These are phyloP conservation scores for Fragum sueziense DNA, from an alignment of 2,888 invertebrate species.

Conservation along the genomic window DNA sequence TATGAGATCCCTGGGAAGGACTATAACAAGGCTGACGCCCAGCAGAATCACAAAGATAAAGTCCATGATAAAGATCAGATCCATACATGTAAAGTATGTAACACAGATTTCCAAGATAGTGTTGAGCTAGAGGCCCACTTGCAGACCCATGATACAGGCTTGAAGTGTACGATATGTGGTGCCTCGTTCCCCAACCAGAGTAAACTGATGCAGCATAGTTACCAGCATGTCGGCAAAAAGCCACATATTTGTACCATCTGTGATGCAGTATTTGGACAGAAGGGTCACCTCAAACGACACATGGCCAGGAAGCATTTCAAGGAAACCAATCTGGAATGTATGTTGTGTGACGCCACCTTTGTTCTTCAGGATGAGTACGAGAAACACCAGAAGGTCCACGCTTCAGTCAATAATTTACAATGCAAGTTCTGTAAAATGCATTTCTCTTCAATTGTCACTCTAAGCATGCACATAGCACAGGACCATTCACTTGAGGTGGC, in stretches of 20 bases:
- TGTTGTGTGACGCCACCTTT: slow-evolving; percentile 14
- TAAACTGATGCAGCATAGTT: slow-evolving; percentile 1
- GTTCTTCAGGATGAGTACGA: slow-evolving; percentile 12
- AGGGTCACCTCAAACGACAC: slow-evolving; percentile 16
- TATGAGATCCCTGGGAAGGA: slow-evolving; percentile 10
- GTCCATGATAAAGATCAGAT: slow-evolving; percentile 1
- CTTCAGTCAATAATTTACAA: neutral
- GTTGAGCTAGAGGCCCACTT: slow-evolving; percentile 4
- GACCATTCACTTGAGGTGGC: slow-evolving; percentile 6
- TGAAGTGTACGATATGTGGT: slow-evolving; percentile 3
- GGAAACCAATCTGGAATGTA: slow-evolving; percentile 8
- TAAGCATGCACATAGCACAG: slow-evolving; percentile 19
- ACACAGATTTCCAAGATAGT: neutral
- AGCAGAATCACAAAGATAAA: neutral
- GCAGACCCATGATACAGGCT: slow-evolving; percentile 3
- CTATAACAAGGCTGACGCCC: slow-evolving; percentile 8
- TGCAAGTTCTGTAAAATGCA: slow-evolving; percentile 15
- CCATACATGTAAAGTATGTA: slow-evolving; percentile 7
- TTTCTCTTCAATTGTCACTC: slow-evolving; percentile 10
- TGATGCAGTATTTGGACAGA: slow-evolving; percentile 22
- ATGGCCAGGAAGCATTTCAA: slow-evolving; percentile 7
- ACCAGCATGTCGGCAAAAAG: slow-evolving; percentile 8
- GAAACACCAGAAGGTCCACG: slow-evolving; percentile 14
- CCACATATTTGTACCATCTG: slow-evolving; percentile 7
- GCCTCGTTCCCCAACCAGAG: slow-evolving; percentile 5